Percentiles rank a stretch among this genome's conserved stretches.
phyloP scores from a whole-genome alignment of 2,797 vertebrate species.

The Sebastes steindachneri region DNA sequence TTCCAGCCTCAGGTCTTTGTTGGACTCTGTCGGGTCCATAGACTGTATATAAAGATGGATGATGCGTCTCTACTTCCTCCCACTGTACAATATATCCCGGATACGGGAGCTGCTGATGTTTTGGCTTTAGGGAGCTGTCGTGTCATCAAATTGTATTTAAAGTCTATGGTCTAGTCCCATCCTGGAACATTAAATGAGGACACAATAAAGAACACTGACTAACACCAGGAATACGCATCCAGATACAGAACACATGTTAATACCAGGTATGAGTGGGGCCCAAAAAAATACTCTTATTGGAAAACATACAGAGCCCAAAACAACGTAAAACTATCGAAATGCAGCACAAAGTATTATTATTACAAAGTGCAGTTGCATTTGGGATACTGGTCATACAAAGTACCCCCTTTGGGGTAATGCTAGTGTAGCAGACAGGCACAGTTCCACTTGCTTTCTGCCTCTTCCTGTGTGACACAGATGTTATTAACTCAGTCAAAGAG shows the following conservation, averaged over 20 bases:
- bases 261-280: neutral
- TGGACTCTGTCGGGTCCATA: no score
- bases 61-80: no score
- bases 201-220: neutral
- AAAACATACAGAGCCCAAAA: neutral
- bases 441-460: neutral
- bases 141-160: no score
- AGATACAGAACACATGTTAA: neutral
- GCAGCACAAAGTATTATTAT: neutral
- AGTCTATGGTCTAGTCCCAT: no score
- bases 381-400: neutral
- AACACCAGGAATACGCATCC: neutral
- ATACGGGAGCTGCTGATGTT: no score
- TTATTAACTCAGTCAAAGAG: constrained; percentile 57
- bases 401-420: neutral
- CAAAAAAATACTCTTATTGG: neutral
- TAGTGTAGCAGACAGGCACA: constrained; percentile 11
- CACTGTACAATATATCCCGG: no score
- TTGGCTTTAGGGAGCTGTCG: no score
- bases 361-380: neutral
- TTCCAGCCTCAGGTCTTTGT: no score
- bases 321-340: neutral
- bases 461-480: constrained; percentile 43
- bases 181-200: neutral
- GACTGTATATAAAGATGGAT: no score